Evolutionary conservation across 2,113 vertebrate species (phyloP).

Genomic region (Paracanthobrama guichenoti): DNA sequence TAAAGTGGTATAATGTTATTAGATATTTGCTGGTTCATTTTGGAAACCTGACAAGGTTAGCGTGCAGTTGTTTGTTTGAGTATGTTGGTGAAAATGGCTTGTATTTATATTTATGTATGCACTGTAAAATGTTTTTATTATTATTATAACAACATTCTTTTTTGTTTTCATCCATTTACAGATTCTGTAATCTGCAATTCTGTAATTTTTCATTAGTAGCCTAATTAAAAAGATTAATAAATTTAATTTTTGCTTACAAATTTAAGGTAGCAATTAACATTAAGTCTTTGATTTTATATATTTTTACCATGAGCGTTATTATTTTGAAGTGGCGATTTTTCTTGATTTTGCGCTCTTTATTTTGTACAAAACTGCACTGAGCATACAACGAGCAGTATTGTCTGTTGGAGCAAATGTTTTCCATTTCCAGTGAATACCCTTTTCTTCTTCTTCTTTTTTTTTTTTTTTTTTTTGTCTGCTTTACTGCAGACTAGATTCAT

Average conservation of each 20-base stretch:
- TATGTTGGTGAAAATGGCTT: background rate
- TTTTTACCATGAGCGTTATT: background rate
- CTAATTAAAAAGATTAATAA: no score
- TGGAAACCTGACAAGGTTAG: background rate
- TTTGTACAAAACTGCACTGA: background rate
- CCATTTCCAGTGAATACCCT: background rate
- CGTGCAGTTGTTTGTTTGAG: constrained; percentile 2
- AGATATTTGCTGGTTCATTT: background rate
- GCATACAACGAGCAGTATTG: background rate
- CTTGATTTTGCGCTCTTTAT: background rate
- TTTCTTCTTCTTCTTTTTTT: background rate
- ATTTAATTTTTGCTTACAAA: no score
- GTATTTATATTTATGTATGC: background rate
- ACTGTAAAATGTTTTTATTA: background rate
- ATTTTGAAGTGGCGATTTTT: background rate
- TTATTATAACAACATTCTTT: background rate
- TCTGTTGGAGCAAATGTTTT: background rate
- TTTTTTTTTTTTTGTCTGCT: background rate
- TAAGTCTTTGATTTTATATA: no score
- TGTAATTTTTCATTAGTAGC: no score
- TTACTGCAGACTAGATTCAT: background rate
- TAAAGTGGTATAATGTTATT: background rate
- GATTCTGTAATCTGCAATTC: no score
- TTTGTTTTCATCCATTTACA: background rate
- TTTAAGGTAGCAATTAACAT: no score